Evolutionary conservation across 2,113 vertebrate genomes (phyloP).

Genomic region (Acrocephalus kingi): DNA sequence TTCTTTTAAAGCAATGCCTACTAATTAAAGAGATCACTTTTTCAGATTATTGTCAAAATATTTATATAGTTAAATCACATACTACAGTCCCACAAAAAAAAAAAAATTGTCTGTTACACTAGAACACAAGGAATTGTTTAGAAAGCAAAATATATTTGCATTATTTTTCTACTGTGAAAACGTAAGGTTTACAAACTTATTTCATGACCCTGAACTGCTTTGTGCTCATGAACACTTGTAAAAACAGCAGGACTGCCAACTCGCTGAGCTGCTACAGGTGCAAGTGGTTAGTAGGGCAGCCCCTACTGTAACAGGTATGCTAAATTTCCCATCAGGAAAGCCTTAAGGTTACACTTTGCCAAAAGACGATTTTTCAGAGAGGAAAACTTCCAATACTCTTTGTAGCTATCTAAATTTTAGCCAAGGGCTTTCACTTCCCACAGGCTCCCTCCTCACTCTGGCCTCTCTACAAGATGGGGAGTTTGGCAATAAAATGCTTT

Average conservation of each 20-base stretch:
- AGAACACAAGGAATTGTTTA: background rate
- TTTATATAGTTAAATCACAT: background rate
- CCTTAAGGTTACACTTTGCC: background rate
- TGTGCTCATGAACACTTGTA: background rate
- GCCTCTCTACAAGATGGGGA: background rate
- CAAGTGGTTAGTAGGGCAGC: background rate
- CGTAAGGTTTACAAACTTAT: background rate
- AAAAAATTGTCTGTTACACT: background rate
- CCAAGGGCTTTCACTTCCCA: background rate
- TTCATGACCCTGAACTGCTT: background rate
- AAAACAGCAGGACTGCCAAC: background rate
- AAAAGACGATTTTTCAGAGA: background rate
- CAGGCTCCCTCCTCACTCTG: accelerated
- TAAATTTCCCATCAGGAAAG: background rate
- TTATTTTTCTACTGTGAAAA: background rate
- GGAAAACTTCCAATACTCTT: background rate
- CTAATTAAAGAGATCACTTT: background rate
- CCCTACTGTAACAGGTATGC: background rate
- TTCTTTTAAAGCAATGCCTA: background rate
- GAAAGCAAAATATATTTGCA: background rate
- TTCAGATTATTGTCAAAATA: background rate
- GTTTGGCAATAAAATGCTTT: accelerated
- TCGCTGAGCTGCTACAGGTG: background rate
- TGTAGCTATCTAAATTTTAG: background rate
- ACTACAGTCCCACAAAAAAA: background rate